Percentiles rank a stretch among this genome's conserved stretches.
These are phyloP conservation scores for Brachyhypopomus occidentalis DNA, from an alignment of 2,113 vertebrate genomes.

Conservation along the genomic window DNA sequence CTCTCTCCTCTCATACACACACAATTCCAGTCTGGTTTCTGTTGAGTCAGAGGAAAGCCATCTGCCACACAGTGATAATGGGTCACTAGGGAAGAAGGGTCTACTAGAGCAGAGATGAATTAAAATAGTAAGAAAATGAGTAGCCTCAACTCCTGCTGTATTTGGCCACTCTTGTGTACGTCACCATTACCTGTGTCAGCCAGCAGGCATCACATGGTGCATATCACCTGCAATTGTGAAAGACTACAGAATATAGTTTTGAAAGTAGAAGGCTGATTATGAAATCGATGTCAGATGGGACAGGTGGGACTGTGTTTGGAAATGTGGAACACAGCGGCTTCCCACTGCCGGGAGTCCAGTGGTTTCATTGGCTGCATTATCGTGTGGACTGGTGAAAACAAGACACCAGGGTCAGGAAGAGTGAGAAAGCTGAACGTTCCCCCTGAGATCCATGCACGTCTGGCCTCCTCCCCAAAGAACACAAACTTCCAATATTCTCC, in stretches of 20 bases:
- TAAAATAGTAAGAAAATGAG: slow-evolving; percentile 66
- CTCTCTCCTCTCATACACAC: slow-evolving; percentile 45
- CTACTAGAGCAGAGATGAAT: slow-evolving; percentile 64
- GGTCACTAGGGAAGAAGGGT: slow-evolving; percentile 67
- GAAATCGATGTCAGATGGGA: neutral
- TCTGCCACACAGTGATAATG: slow-evolving; percentile 77
- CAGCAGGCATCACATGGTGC: neutral
- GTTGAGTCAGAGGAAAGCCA: slow-evolving; percentile 76
- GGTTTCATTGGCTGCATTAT: slow-evolving; percentile 46
- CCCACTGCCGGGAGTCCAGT: slow-evolving; percentile 26
- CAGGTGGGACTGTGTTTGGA: slow-evolving; percentile 15
- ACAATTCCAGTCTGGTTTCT: slow-evolving; percentile 68
- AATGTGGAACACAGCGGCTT: slow-evolving; percentile 24
- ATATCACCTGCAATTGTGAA: neutral
- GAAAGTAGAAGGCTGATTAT: neutral
- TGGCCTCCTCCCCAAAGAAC: slow-evolving; percentile 22
- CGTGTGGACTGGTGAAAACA: slow-evolving; percentile 43
- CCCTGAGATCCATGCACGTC: slow-evolving; percentile 16
- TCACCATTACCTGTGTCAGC: slow-evolving; percentile 26
- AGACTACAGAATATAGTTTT: neutral
- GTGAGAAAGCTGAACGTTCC: slow-evolving; percentile 12
- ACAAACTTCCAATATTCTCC: slow-evolving; percentile 21
- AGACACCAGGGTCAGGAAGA: slow-evolving; percentile 15
- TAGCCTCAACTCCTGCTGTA: slow-evolving; percentile 49
- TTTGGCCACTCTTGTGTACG: slow-evolving; percentile 43